Conservation (phyloP, 2,888 invertebrate species). For the Epirrita christyi region DNA sequence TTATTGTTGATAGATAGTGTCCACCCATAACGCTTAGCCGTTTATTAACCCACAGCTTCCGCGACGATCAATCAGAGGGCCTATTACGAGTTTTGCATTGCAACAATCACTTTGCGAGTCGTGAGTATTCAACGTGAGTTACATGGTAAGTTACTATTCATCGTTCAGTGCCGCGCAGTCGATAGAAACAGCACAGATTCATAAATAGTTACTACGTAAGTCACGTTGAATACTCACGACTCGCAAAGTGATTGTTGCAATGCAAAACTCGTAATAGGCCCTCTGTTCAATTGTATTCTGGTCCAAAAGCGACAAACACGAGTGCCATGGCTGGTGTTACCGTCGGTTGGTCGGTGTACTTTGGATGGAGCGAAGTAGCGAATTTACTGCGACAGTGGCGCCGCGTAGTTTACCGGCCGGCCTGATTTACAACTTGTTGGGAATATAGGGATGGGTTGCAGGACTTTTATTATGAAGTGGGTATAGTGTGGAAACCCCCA, state of each 20-base stretch:
- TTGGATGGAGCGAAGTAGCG: conserved; percentile 2
- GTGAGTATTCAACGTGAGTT: too few relatives aligned
- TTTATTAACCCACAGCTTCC: conserved; percentile 1
- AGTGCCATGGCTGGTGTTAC: background rate
- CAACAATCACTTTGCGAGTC: too few relatives aligned
- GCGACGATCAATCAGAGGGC: conserved; percentile 9
- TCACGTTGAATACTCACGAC: too few relatives aligned
- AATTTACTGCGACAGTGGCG: conserved; percentile 40
- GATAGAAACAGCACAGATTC: too few relatives aligned
- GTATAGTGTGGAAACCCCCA: too few relatives aligned
- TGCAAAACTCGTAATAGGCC: too few relatives aligned
- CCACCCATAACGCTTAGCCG: conserved; percentile 2
- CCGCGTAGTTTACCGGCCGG: conserved; percentile 41
- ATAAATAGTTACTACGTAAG: too few relatives aligned
- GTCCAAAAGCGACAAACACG: conserved; percentile 1
- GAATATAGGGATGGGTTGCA: conserved; percentile 3
- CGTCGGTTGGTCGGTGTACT: conserved; percentile 12
- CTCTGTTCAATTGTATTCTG: conserved; percentile 11
- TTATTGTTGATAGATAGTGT: background rate
- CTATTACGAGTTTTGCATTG: too few relatives aligned
- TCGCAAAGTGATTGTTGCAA: too few relatives aligned
- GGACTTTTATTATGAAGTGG: background rate
- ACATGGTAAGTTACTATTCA: too few relatives aligned
- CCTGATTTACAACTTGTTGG: conserved; percentile 42
- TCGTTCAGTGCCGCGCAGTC: too few relatives aligned